phyloP scores from a whole-genome alignment of 2,113 vertebrate genomes.

The Tiliqua scincoides region DNA sequence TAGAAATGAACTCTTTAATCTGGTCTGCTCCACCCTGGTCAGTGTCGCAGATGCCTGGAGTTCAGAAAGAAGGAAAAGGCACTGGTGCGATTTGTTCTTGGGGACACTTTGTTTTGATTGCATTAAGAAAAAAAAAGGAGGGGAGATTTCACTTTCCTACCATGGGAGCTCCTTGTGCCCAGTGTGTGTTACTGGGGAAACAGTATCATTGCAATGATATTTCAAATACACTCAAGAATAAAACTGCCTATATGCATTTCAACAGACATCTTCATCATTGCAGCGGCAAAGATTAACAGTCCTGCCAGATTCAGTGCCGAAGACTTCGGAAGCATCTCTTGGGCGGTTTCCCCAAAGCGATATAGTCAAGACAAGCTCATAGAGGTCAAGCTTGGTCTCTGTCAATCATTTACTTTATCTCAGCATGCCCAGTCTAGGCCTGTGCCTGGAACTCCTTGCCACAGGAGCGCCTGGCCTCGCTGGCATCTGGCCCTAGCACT shows the following conservation, averaged over 20 bases:
- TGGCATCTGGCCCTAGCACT: too few relatives aligned
- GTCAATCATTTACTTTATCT: too few relatives aligned
- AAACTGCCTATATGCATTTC: background rate
- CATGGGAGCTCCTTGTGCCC: too few relatives aligned
- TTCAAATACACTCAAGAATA: background rate
- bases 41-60: background rate
- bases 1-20: constrained; percentile 60
- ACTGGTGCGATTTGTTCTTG: background rate
- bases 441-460: too few relatives aligned
- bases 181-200: background rate
- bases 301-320: too few relatives aligned
- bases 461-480: too few relatives aligned
- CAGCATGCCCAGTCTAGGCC: too few relatives aligned
- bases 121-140: too few relatives aligned
- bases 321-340: too few relatives aligned
- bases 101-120: background rate
- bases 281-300: too few relatives aligned
- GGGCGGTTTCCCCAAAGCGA: background rate
- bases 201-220: background rate
- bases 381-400: too few relatives aligned
- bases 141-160: background rate
- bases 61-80: too few relatives aligned
- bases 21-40: constrained; percentile 11
- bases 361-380: background rate
- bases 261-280: background rate